These are phyloP conservation scores for Mercenaria mercenaria DNA, from an alignment of 1,140 invertebrate genomes.

Conservation along the genomic window DNA sequence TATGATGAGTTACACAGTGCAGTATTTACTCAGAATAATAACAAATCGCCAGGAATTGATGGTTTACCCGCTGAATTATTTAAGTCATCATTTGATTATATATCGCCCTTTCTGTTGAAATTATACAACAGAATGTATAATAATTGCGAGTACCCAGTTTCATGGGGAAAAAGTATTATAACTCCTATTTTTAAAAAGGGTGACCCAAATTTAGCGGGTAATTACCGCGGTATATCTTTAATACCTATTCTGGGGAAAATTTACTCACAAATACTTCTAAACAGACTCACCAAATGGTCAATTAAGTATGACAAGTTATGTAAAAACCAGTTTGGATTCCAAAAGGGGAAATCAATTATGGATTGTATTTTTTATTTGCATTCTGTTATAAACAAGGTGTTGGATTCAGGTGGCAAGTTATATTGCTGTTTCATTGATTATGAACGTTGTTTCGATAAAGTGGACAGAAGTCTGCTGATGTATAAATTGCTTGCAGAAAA, in stretches of 20 bases:
- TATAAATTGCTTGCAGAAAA: no score
- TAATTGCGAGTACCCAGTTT: background rate
- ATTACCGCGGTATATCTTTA: background rate
- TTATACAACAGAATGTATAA: background rate
- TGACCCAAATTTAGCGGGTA: background rate
- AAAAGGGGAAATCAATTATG: background rate
- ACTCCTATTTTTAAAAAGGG: constrained; percentile 14
- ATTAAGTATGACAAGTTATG: background rate
- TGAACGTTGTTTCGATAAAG: no score
- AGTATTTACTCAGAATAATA: no score
- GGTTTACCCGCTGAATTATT: no score
- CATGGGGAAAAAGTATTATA: background rate
- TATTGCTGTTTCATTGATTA: background rate
- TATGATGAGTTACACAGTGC: no score
- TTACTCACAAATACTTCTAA: background rate
- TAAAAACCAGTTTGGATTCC: background rate
- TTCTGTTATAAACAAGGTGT: background rate
- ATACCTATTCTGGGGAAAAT: background rate
- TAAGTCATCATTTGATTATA: background rate
- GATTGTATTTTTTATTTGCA: background rate
- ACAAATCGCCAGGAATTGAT: no score
- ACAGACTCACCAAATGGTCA: background rate
- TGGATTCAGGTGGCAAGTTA: background rate
- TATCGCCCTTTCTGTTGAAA: background rate
- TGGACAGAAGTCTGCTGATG: no score